Evolutionary conservation across 2,113 vertebrate genomes (phyloP).

Genomic region (Trinectes maculatus): DNA sequence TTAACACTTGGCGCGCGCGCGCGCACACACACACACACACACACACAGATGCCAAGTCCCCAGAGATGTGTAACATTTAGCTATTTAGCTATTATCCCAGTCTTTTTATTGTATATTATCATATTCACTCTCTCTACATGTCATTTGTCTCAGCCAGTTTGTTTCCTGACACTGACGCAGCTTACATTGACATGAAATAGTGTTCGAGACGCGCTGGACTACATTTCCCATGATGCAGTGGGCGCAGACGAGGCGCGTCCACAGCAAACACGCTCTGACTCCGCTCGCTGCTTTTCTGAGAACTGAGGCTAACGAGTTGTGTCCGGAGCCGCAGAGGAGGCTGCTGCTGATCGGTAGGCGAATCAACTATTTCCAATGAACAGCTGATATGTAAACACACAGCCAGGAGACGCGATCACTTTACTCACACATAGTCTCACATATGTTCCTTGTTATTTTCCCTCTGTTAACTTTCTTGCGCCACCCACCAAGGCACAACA

Average conservation of each 20-base stretch:
- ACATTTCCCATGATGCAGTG: constrained; percentile 58
- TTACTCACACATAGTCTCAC: too few species aligned
- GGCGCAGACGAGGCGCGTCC: constrained; percentile 32
- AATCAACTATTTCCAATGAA: neutral
- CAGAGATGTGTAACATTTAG: too few species aligned
- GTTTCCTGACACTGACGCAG: too few species aligned
- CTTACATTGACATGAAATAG: too few species aligned
- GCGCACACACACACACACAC: too few species aligned
- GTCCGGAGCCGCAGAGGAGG: neutral
- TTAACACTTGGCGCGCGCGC: too few species aligned
- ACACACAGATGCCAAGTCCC: too few species aligned
- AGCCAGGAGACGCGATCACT: neutral
- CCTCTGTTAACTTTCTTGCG: constrained; percentile 39
- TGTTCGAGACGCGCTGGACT: constrained; percentile 32
- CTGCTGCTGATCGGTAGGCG: constrained; percentile 45
- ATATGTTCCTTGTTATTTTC: constrained; percentile 10
- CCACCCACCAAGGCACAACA: constrained; percentile 6
- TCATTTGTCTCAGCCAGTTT: too few species aligned
- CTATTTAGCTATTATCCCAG: too few species aligned
- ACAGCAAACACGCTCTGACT: constrained; percentile 28
- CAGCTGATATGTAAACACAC: neutral
- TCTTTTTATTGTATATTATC: too few species aligned
- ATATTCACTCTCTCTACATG: too few species aligned
- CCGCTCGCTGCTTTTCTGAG: constrained; percentile 14
- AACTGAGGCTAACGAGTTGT: constrained; percentile 48